phyloP scores from a whole-genome alignment of 1,140 invertebrate species.

The Drosophila grimshawi region DNA sequence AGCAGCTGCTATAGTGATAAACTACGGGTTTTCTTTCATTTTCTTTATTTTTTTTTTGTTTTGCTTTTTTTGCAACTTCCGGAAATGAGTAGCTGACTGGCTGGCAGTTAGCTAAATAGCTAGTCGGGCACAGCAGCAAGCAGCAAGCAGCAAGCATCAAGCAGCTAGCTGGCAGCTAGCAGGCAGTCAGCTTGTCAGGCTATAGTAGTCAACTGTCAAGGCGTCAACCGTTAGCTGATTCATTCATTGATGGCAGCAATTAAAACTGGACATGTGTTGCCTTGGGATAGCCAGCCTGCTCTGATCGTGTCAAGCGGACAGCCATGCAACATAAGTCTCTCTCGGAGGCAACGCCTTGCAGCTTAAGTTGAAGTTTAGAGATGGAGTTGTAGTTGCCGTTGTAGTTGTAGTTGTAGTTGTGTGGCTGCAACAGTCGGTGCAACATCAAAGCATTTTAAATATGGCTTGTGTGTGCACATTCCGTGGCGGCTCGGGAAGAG shows the following conservation, averaged over 20 bases:
- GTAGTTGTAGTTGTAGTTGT: conserved; percentile 3
- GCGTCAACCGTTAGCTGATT: conserved; percentile 43
- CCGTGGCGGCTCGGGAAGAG: conserved; percentile 3
- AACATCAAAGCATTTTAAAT: conserved; percentile 74
- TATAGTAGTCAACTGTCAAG: conserved; percentile 30
- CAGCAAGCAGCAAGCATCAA: too few relatives aligned
- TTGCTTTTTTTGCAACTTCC: conserved; percentile 47
- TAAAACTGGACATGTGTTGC: conserved; percentile 53
- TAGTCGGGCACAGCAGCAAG: conserved; percentile 20
- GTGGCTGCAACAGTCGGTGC: conserved; percentile 36
- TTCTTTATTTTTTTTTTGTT: conserved; percentile 1
- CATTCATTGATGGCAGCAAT: conserved; percentile 55
- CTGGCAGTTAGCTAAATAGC: conserved; percentile 32
- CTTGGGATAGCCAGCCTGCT: conserved; percentile 18
- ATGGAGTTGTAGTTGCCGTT: not conserved
- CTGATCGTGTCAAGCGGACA: conserved; percentile 46
- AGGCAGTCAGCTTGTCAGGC: conserved; percentile 13
- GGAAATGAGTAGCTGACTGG: conserved; percentile 67
- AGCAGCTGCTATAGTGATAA: conserved; percentile 52
- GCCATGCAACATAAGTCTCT: conserved; percentile 44
- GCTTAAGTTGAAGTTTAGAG: not conserved
- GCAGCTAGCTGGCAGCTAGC: conserved; percentile 3
- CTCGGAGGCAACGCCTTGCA: conserved; percentile 27
- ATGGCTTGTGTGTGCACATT: conserved; percentile 56
- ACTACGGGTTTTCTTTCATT: conserved; percentile 16